A percentile compares a stretch with the other conserved stretches of the same genome.
Evolutionary conservation across 2,888 invertebrate species (phyloP).

Genomic region (Diplolepis rosae): DNA sequence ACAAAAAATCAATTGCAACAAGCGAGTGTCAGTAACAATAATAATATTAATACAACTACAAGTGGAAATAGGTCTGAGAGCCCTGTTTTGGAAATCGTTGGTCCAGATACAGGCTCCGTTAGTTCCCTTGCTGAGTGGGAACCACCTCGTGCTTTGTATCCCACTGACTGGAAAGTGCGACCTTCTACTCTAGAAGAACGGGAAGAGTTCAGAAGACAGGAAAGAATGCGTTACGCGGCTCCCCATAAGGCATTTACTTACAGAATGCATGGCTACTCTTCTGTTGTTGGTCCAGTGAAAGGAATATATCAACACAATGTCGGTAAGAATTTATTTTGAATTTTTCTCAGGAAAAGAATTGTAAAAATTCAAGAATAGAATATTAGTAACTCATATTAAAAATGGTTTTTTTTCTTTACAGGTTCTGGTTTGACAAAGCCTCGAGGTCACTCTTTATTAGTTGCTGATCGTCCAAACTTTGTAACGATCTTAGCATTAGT

Average conservation of each 20-base stretch:
- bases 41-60: slow-evolving; percentile 37
- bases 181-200: slow-evolving; percentile 87
- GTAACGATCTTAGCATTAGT: slow-evolving; percentile 93
- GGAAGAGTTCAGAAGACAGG: slow-evolving; percentile 85
- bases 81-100: slow-evolving; percentile 61
- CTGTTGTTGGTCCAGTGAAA: slow-evolving; percentile 88
- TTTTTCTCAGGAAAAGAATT: too few relatives aligned
- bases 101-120: slow-evolving; percentile 52
- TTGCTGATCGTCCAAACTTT: slow-evolving; percentile 89
- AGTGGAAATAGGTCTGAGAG: slow-evolving; percentile 55
- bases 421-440: slow-evolving; percentile 77
- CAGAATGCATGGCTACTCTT: slow-evolving; percentile 88
- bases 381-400: slow-evolving; percentile 9
- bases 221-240: slow-evolving; percentile 87
- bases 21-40: slow-evolving; percentile 27
- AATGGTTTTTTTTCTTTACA: slow-evolving; percentile 31
- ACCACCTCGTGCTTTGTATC: slow-evolving; percentile 78
- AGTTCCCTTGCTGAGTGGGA: slow-evolving; percentile 67
- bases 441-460: slow-evolving; percentile 88
- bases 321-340: slow-evolving; percentile 67
- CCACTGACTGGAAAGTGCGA: slow-evolving; percentile 88
- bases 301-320: slow-evolving; percentile 83
- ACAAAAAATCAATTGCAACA: slow-evolving; percentile 51
- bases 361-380: slow-evolving; percentile 9
- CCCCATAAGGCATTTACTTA: slow-evolving; percentile 96